Percentiles rank a stretch among this genome's conserved stretches.
Evolutionary conservation across 2,888 invertebrate species (phyloP).

Genomic region (Leptinotarsa juncta): DNA sequence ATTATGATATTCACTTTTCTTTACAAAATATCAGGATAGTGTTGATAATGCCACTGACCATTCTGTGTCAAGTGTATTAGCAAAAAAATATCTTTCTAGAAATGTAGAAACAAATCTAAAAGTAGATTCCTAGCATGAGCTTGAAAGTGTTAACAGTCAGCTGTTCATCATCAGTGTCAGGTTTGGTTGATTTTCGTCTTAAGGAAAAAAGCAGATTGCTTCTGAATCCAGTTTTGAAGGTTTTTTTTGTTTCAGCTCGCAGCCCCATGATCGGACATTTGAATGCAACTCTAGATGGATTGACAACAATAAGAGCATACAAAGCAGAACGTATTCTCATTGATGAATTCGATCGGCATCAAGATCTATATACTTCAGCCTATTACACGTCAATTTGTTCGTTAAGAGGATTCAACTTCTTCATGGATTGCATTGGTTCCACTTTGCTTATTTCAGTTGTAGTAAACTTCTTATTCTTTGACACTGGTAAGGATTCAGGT

Average conservation of each 20-base stretch:
- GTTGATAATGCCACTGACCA: too few relatives aligned
- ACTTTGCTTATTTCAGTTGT: slow-evolving; percentile 49
- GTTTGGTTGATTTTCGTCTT: too few relatives aligned
- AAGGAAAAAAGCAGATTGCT: too few relatives aligned
- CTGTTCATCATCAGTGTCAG: too few relatives aligned
- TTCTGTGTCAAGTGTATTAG: too few relatives aligned
- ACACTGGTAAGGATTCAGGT: slow-evolving; percentile 43
- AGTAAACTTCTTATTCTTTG: slow-evolving; percentile 45
- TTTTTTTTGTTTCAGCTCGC: slow-evolving; percentile 52
- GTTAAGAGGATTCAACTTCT: slow-evolving; percentile 57
- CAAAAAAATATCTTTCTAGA: too few relatives aligned
- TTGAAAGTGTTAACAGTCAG: too few relatives aligned
- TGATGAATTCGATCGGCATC: slow-evolving; percentile 60
- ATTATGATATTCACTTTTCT: too few relatives aligned
- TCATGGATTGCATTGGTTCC: slow-evolving; percentile 54
- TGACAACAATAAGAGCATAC: slow-evolving; percentile 60
- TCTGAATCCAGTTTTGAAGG: too few relatives aligned
- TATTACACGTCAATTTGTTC: slow-evolving; percentile 56
- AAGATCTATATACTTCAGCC: slow-evolving; percentile 59
- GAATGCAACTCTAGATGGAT: slow-evolving; percentile 62
- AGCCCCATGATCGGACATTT: slow-evolving; percentile 62
- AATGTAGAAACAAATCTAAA: too few relatives aligned
- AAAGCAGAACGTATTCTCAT: slow-evolving; percentile 56
- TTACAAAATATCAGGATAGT: too few relatives aligned
- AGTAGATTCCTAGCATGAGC: too few relatives aligned